Percentiles rank a stretch among this genome's conserved stretches.
Conservation (phyloP, 2,888 invertebrate species). For the Scrobipalpa costella region DNA sequence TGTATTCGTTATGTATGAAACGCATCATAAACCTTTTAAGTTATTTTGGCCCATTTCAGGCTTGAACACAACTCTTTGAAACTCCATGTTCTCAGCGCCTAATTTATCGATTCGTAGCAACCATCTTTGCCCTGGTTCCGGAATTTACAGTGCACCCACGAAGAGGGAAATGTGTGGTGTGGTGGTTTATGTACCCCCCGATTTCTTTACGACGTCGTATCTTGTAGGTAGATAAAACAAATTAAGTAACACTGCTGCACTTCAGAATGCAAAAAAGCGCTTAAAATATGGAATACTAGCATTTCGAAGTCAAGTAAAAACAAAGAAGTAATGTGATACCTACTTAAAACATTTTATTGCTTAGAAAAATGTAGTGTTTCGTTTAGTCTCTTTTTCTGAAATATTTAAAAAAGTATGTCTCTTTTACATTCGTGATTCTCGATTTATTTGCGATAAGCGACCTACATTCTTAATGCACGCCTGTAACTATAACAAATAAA, state of each 20-base stretch:
- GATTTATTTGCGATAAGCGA: background rate
- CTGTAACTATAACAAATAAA: background rate
- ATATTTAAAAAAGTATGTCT: no score
- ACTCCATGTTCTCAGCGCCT: conserved; percentile 5
- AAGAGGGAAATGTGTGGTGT: conserved; percentile 14
- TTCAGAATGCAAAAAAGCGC: background rate
- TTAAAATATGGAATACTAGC: background rate
- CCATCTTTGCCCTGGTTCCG: conserved; percentile 9
- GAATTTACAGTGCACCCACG: conserved; percentile 7
- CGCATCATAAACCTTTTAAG: background rate
- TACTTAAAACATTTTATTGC: no score
- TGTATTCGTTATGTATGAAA: background rate
- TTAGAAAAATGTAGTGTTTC: no score
- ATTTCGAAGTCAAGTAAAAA: no score
- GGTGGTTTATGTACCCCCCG: conserved; percentile 13
- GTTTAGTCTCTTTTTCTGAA: no score
- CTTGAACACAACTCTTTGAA: background rate
- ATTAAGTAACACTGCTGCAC: background rate
- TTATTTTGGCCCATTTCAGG: background rate
- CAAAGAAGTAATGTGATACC: no score
- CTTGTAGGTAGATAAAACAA: background rate
- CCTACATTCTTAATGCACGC: conserved; percentile 1
- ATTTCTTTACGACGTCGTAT: conserved; percentile 11
- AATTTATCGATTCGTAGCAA: conserved; percentile 12
- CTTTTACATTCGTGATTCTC: no score